phyloP scores from a whole-genome alignment of 1,140 invertebrate species.

The Heliconius eleuchia region DNA sequence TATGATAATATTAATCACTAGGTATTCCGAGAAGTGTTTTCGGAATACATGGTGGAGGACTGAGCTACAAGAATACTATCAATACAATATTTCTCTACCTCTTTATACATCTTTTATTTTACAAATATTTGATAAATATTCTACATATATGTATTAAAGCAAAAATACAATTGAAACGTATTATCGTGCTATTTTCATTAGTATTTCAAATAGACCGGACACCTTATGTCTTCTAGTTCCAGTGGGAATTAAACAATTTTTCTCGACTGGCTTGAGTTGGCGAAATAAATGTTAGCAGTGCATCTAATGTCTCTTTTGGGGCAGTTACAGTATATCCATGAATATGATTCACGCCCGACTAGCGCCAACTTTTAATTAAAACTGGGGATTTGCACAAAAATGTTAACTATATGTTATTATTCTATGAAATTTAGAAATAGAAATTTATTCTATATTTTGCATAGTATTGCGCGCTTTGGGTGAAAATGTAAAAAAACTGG shows the following conservation, averaged over 20 bases:
- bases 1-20: too few relatives aligned
- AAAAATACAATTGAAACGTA: not conserved
- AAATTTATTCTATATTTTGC: too few relatives aligned
- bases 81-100: too few relatives aligned
- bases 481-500: too few relatives aligned
- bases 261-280: conserved; percentile 22
- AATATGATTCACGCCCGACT: conserved; percentile 58
- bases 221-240: conserved; percentile 1
- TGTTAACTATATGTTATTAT: conserved; percentile 1
- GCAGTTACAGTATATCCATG: conserved; percentile 47
- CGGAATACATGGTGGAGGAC: too few relatives aligned
- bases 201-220: not conserved
- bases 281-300: conserved; percentile 33
- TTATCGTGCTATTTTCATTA: not conserved
- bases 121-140: not conserved
- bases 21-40: too few relatives aligned
- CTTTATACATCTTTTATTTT: not conserved
- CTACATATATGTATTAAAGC: not conserved
- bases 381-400: conserved; percentile 45
- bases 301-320: conserved; percentile 56
- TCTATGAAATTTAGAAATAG: not conserved
- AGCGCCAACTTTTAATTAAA: conserved; percentile 62
- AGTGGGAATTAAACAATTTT: conserved; percentile 16
- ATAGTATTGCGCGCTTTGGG: too few relatives aligned
- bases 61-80: too few relatives aligned